Evolutionary conservation across 1,140 invertebrate genomes (phyloP), one percentile per base, ranked within the genome.

Genomic region (Leguminivora glycinivorella): DNA sequence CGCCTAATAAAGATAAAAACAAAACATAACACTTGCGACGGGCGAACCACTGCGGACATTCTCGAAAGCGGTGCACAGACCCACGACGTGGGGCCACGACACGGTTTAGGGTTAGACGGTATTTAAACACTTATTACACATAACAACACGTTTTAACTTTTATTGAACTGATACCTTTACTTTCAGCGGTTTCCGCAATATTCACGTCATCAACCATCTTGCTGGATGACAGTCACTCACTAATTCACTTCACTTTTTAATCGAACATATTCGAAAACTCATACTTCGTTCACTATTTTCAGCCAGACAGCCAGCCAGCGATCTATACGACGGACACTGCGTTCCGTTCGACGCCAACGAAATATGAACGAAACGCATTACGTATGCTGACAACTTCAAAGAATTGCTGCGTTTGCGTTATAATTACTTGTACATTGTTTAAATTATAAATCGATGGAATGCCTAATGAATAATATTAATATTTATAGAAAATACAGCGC

Each of bases 131-230:
- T 85, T 88, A 85, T 85, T 87, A 87, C 86, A 89, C 85, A 84
- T 84, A 88, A 87, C 85, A 74, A 73, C 85, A 90, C 88, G 80
- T 86, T 87, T 83, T 70, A 82, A 89, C 84, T 87, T 81, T 85
- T 84, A 90, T 88, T 87, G 78, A 86, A 90, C 87, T 82, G 81
- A 83, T 90, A 90, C 88, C 88, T 90, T 88, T 89, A 83, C 85
- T 88, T 88, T 90, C 88, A 85, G 88, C 88, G 86, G 88, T 90
- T 90, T 90, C 88, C 79, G 82, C 85, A 83, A 88, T 85, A 87
- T 90, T 89, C 88, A 89, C 88, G 88, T 90, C 88, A 89, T 89
- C 87, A 88, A 89, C 88, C 88, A 90, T 90, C 85, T 90, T 90
- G 88, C 88, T 85, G 75, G 87, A 87, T 89, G 88, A 90, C 86